These are phyloP conservation scores for Phortica variegata DNA, from an alignment of 1,140 invertebrate genomes.

Conservation along the genomic window DNA sequence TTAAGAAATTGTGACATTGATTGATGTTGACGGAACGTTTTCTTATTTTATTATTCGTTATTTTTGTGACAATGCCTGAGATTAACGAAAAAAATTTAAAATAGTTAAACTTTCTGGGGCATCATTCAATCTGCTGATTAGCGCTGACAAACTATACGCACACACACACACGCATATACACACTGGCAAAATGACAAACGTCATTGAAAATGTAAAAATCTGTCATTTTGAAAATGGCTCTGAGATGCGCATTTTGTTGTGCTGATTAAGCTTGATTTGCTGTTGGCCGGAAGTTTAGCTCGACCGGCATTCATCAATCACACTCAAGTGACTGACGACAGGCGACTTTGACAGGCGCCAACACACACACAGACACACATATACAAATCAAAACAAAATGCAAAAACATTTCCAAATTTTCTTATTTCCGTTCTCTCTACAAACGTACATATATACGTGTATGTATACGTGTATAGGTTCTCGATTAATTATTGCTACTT, in stretches of 20 bases:
- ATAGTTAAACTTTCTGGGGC: not conserved
- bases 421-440: too few relatives aligned
- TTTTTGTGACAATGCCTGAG: too few relatives aligned
- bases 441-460: slow-evolving; percentile 9
- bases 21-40: too few relatives aligned
- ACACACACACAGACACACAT: slow-evolving; percentile 20
- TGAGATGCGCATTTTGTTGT: too few relatives aligned
- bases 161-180: slow-evolving; percentile 3
- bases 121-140: slow-evolving; percentile 19
- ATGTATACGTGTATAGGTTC: slow-evolving; percentile 14
- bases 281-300: slow-evolving; percentile 9
- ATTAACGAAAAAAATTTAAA: not conserved
- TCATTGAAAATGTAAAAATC: too few relatives aligned
- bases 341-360: slow-evolving; percentile 8
- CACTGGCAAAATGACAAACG: slow-evolving; percentile 3
- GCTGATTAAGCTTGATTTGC: slow-evolving; percentile 5
- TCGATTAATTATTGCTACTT: slow-evolving; percentile 11
- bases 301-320: too few relatives aligned
- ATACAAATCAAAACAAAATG: slow-evolving; percentile 10
- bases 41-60: too few relatives aligned
- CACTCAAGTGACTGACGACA: not conserved
- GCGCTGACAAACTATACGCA: slow-evolving; percentile 23
- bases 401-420: too few relatives aligned
- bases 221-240: too few relatives aligned
- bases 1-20: too few relatives aligned